Evolutionary conservation across 2,113 vertebrate genomes (phyloP).

Genomic region (Pteronura brasiliensis): DNA sequence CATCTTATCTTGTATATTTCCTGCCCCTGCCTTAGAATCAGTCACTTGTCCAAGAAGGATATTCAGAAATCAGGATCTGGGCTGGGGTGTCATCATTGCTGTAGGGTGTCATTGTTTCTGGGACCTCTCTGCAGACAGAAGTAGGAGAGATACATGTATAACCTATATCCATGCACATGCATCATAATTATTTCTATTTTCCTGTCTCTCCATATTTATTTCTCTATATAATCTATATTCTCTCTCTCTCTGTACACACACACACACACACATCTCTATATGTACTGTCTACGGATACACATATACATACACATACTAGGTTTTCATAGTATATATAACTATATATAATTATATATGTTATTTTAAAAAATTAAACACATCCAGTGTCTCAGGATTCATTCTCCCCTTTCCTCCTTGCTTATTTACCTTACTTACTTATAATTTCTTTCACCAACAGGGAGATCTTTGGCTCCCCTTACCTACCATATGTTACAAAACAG

Average conservation of each 20-base stretch:
- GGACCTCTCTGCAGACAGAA: neutral
- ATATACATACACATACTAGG: neutral
- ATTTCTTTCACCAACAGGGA: neutral
- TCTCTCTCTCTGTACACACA: neutral
- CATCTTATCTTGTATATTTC: neutral
- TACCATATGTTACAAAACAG: neutral
- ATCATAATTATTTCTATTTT: neutral
- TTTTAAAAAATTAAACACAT: neutral
- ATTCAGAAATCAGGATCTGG: neutral
- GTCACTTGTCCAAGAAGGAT: neutral
- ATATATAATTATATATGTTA: neutral
- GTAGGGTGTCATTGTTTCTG: neutral
- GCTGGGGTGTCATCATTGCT: neutral
- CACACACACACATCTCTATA: neutral
- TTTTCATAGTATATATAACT: neutral
- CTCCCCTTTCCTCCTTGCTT: neutral
- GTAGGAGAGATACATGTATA: neutral
- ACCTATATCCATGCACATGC: neutral
- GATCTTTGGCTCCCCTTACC: neutral
- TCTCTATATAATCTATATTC: neutral
- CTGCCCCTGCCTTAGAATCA: neutral
- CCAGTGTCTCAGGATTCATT: neutral
- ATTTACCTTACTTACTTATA: neutral
- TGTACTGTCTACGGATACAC: neutral
- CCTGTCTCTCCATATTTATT: neutral